phyloP scores from a whole-genome alignment of 2,113 vertebrate genomes.

The Piaya cayana region DNA sequence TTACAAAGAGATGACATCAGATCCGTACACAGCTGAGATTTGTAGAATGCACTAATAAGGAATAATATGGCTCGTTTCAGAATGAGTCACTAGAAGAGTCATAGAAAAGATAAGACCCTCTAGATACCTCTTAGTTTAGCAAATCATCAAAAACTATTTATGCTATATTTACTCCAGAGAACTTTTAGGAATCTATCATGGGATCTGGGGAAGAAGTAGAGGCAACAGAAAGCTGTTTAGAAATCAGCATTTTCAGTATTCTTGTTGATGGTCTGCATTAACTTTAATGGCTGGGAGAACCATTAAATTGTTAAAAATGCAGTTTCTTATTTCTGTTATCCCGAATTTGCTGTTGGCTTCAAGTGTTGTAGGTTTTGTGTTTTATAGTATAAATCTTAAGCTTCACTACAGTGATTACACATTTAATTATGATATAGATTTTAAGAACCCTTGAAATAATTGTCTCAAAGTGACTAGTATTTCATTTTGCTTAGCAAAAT shows the following conservation, averaged over 20 bases:
- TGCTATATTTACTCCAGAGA: neutral
- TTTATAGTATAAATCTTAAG: neutral
- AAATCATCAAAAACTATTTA: neutral
- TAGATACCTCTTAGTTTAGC: neutral
- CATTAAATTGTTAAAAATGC: neutral
- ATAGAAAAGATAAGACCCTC: neutral
- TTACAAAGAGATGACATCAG: neutral
- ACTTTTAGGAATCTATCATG: neutral
- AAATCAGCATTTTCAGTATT: neutral
- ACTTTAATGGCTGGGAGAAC: neutral
- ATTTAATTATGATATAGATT: neutral
- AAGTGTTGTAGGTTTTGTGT: neutral
- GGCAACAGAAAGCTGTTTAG: neutral
- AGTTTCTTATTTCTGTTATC: neutral
- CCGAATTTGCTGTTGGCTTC: neutral
- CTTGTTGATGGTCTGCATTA: neutral
- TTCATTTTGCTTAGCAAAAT: neutral
- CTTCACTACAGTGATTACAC: neutral
- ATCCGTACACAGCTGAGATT: neutral
- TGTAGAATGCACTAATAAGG: neutral
- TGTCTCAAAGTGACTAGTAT: neutral
- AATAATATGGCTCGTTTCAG: neutral
- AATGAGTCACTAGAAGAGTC: neutral
- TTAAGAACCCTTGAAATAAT: neutral
- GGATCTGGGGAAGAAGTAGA: neutral